These are phyloP conservation scores for Trypoxylon attenuatum DNA, from an alignment of 2,888 invertebrate genomes.

Conservation along the genomic window DNA sequence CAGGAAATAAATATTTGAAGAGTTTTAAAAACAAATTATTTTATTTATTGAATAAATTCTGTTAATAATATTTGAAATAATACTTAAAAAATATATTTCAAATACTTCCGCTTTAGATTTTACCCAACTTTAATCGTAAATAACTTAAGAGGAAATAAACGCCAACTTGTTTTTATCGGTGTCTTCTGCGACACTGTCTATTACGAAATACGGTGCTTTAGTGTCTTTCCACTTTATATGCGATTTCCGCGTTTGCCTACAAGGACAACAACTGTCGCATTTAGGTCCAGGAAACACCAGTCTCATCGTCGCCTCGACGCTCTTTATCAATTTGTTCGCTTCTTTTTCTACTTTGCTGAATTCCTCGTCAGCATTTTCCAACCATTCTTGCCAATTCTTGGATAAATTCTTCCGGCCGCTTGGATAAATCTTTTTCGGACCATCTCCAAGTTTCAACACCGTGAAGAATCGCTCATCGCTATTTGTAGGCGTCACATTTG, in stretches of 20 bases:
- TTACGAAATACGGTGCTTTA: conserved; percentile 55
- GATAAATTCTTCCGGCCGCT: conserved; percentile 64
- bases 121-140: background rate
- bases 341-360: conserved; percentile 52
- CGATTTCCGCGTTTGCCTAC: conserved; percentile 61
- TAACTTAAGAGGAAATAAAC: background rate
- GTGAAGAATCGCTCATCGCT: conserved; percentile 62
- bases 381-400: conserved; percentile 65
- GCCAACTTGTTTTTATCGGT: conserved; percentile 43
- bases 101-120: background rate
- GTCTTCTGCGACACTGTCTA: conserved; percentile 56
- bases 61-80: too few species aligned
- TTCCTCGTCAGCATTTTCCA: conserved; percentile 62
- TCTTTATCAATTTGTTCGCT: conserved; percentile 59
- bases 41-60: background rate
- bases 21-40: background rate
- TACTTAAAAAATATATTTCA: background rate
- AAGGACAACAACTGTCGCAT: conserved; percentile 66
- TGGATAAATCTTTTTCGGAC: conserved; percentile 49
- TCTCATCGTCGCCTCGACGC: conserved; percentile 52
- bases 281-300: conserved; percentile 47
- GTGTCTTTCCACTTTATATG: conserved; percentile 52
- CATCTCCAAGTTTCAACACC: conserved; percentile 44
- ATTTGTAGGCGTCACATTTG: conserved; percentile 54
- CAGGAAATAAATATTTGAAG: conserved; percentile 1